Evolutionary conservation across 2,113 vertebrate species (phyloP).

Genomic region (Hemiscyllium ocellatum): DNA sequence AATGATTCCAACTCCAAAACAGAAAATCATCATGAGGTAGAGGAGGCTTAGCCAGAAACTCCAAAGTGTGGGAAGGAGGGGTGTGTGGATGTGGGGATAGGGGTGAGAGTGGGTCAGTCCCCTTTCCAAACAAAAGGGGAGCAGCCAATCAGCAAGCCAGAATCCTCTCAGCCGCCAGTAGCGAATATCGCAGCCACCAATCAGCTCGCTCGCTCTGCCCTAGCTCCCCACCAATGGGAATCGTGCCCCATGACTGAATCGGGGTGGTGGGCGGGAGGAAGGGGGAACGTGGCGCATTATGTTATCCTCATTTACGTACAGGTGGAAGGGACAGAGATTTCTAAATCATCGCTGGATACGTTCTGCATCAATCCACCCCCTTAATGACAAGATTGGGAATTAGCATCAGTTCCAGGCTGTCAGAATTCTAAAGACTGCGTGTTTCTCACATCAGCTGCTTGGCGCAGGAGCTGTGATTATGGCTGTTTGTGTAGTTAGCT

Average conservation of each 20-base stretch:
- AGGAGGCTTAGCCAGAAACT: background rate
- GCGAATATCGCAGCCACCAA: background rate
- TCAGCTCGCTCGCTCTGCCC: background rate
- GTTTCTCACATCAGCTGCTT: background rate
- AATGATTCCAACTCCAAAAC: background rate
- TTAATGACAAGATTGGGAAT: background rate
- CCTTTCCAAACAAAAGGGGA: background rate
- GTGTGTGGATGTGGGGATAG: background rate
- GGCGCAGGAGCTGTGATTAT: background rate
- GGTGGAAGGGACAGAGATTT: background rate
- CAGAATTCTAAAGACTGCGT: background rate
- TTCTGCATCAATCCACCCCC: background rate
- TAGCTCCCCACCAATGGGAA: background rate
- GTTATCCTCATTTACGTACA: background rate
- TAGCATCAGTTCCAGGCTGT: background rate
- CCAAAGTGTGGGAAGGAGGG: too few relatives aligned
- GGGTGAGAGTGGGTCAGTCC: background rate
- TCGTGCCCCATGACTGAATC: background rate
- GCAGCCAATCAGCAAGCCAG: background rate
- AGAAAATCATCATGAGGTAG: background rate
- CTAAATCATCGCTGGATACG: background rate
- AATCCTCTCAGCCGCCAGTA: background rate
- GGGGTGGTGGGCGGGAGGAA: too few relatives aligned
- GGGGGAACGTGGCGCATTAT: background rate
- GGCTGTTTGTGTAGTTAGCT: background rate